Evolutionary conservation across 2,888 invertebrate genomes (phyloP), one percentile per base, ranked within the genome.

Genomic region (Sipha maydis): DNA sequence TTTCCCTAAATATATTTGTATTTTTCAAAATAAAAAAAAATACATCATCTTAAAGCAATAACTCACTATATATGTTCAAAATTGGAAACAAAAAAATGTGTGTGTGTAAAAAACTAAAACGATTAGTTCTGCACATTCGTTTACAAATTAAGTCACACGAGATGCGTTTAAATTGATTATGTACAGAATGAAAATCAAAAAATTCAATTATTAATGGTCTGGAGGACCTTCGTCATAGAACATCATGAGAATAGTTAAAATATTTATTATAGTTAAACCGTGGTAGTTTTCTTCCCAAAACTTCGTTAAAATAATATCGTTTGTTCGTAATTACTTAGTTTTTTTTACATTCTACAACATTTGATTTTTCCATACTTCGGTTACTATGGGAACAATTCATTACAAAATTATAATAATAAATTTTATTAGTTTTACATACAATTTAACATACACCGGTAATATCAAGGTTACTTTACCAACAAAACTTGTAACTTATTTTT

Each of bases 71-170:
- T 48, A 14, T 3, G 48, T 14, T 8, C 28, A 28, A 71, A 17
- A 28, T 28, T 17, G 11, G 3, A 71, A 71, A 71, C 31, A 71
- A 31, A 71, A 28, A 61, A 61, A 61, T 69, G 11, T 1, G 31
- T 14, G 3, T 14, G 25, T n/a, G 28, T 28, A 48, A 77, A 48
- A 76, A 77, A 85, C 85, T 77, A 85, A 85, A 67, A 67, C 85
- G 41, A 77, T 85, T 85, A 41, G 85, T 85, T 85, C 77, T 85
- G 77, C 67, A 31, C 76, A 67, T 67, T 41, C 61, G 31, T 48
- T 85, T 31, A 17, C 67, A 67, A 77, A 38, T 85, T 48, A 67
- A 77, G 48, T 85, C 85, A 77, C 77, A 85, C 41, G 41, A 11
- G 31, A 67, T 76, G n/a, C 28, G 14, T 21, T 67, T 14, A 75